phyloP scores from a whole-genome alignment of 2,888 invertebrate species.

The Drosophila gaucha region DNA sequence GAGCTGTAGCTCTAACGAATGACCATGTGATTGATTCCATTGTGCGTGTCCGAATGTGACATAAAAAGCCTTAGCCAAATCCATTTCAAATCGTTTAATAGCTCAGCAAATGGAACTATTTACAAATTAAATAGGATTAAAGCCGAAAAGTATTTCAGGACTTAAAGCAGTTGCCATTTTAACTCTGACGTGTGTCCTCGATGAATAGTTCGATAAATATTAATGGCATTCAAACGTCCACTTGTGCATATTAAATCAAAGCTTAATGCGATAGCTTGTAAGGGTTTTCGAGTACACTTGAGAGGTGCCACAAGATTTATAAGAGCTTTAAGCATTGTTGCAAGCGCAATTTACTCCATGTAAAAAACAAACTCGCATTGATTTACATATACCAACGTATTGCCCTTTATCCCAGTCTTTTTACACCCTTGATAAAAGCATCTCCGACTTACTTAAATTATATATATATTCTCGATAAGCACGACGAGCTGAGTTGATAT shows the following conservation, averaged over 20 bases:
- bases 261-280: not conserved
- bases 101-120: constrained; percentile 1
- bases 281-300: too few species aligned
- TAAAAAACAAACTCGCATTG: too few species aligned
- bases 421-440: not conserved
- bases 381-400: too few species aligned
- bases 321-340: not conserved
- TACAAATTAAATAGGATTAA: constrained; percentile 2
- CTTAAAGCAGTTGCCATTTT: constrained; percentile 15
- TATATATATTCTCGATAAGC: too few species aligned
- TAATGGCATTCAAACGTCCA: constrained; percentile 1
- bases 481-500: too few species aligned
- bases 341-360: too few species aligned
- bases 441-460: not conserved
- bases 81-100: constrained; percentile 7
- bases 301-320: too few species aligned
- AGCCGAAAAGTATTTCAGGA: not conserved
- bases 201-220: constrained; percentile 10
- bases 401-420: not conserved
- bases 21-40: constrained; percentile 37
- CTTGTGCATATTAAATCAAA: constrained; percentile 4
- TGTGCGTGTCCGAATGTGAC: constrained; percentile 28
- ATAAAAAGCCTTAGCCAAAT: not conserved
- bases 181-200: not conserved
- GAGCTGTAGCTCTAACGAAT: constrained; percentile 28